Evolutionary conservation across 2,888 invertebrate genomes (phyloP), one percentile per base, ranked within the genome.

Genomic region (Drosophila aldrichi): DNA sequence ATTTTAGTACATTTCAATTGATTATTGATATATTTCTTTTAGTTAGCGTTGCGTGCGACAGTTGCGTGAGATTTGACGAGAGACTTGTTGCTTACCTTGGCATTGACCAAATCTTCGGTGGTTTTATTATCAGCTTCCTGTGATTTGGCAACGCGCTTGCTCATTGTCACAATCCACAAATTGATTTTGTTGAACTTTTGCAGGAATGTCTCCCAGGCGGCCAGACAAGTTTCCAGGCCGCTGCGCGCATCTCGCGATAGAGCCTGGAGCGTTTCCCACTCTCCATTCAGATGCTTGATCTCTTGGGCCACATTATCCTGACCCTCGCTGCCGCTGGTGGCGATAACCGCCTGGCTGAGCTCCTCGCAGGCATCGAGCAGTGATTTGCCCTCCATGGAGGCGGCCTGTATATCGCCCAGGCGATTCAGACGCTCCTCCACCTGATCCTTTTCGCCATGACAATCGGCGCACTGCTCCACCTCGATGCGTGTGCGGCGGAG

Each of bases 401-500:
- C 94, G 22, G 94, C 93, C 12, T 95, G 94, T 55, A 97, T 95
- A 79, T 95, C 95, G 58, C 95, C 95, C 32, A 97, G 95, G 86
- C 95, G 96, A 55, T 95, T 95, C 36, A 97, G 95, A 91, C 97
- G 97, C 81, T 96, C 95, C 64, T 96, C 94, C 0, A 96, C 96
- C 60, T 95, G 95, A 56, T 96, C 95, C 80, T 96, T 96, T 90
- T 98, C 98, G 4, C 98, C 98, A 90, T 97, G 97, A 0, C 97
- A 96, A 91, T 98, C 97, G 4, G 96, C 95, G 79, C 96, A 96
- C 82, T 97, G 96, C 89, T 97, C 97, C 34, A 97, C 95, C 78
- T 96, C 96, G n/a, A 96, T 94, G 88, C 96, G 95, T 18, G 96
- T 95, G 86, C 95, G 96, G 34, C 97, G 94, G 29, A 98, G 94